A percentile compares a stretch with the other conserved stretches of the same genome.
These are phyloP conservation scores for Oligia fasciuncula DNA, from an alignment of 2,888 invertebrate genomes.

Conservation along the genomic window DNA sequence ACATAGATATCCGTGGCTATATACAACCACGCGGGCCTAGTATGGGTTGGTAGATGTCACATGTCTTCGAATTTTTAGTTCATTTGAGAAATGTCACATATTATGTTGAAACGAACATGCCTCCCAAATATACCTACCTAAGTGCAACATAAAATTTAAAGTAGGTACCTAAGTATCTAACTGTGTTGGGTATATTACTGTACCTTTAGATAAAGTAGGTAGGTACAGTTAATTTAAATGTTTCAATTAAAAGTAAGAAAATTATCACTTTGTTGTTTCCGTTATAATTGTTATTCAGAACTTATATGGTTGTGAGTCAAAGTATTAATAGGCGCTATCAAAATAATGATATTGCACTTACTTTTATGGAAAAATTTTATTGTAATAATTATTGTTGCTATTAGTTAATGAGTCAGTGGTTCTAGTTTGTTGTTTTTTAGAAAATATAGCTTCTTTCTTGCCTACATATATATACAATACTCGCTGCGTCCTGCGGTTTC, in stretches of 20 bases:
- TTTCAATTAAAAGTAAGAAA: slow-evolving; percentile 30
- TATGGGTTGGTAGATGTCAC: not conserved
- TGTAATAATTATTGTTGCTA: slow-evolving; percentile 16
- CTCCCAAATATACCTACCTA: not conserved
- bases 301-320: slow-evolving; percentile 18
- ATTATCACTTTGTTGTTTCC: slow-evolving; percentile 45
- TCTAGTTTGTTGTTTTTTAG: not conserved
- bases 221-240: slow-evolving; percentile 19
- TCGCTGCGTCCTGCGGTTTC: too few species aligned
- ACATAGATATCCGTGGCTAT: not conserved
- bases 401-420: slow-evolving; percentile 23
- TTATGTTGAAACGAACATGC: not conserved
- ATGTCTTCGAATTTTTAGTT: not conserved
- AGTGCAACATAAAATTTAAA: not conserved
- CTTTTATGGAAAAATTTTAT: slow-evolving; percentile 17
- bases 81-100: not conserved
- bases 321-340: slow-evolving; percentile 15
- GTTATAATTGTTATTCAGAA: slow-evolving; percentile 36
- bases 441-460: not conserved
- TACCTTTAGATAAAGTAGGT: slow-evolving; percentile 3
- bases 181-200: not conserved
- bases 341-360: slow-evolving; percentile 20
- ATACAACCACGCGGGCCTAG: not conserved
- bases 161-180: too few species aligned
- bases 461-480: not conserved